These are phyloP conservation scores for Archips xylosteana DNA, from an alignment of 2,888 invertebrate species.

Conservation along the genomic window DNA sequence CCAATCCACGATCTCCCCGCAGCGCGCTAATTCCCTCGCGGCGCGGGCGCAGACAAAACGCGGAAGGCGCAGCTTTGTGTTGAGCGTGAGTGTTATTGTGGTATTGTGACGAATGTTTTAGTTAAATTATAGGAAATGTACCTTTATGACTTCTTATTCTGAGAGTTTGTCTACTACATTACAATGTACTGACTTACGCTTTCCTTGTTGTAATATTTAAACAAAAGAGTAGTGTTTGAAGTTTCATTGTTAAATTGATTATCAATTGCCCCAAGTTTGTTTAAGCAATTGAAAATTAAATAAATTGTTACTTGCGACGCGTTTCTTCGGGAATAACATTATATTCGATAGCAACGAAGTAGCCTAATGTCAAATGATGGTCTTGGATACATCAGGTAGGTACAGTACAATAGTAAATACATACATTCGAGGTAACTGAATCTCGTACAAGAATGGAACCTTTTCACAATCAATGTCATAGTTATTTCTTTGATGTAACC, in stretches of 20 bases:
- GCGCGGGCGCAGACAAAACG: slow-evolving; percentile 70
- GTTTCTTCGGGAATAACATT: neutral
- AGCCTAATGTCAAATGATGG: neutral
- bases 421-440: too few relatives aligned
- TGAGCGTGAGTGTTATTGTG: slow-evolving; percentile 35
- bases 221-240: too few relatives aligned
- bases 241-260: too few relatives aligned
- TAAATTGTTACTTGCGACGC: neutral
- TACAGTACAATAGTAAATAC: neutral
- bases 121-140: slow-evolving; percentile 30
- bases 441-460: too few relatives aligned
- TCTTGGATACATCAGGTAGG: neutral
- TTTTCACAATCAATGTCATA: too few relatives aligned
- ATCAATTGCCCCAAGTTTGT: too few relatives aligned
- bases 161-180: neutral
- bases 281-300: too few relatives aligned
- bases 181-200: neutral
- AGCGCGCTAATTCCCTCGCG: slow-evolving; percentile 69
- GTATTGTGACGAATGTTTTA: slow-evolving; percentile 33
- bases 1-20: slow-evolving; percentile 60
- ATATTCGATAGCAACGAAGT: neutral
- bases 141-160: neutral
- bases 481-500: too few relatives aligned
- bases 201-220: too few relatives aligned
- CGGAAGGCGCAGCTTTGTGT: slow-evolving; percentile 64